A percentile compares a stretch with the other conserved stretches of the same genome.
Evolutionary conservation across 2,113 vertebrate species (phyloP).

Genomic region (Tragelaphus imberbis): DNA sequence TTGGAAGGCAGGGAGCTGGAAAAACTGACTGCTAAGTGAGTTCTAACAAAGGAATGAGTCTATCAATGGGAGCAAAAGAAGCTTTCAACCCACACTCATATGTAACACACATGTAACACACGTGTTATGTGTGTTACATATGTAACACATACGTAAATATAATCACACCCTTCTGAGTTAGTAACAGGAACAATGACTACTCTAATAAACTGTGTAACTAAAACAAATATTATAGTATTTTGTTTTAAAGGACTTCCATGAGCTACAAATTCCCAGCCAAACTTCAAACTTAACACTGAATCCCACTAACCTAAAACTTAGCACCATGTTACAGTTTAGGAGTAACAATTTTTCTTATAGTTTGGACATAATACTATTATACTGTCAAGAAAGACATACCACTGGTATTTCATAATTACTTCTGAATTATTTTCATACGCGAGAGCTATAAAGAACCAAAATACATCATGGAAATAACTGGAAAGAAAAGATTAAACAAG

Average conservation of each 20-base stretch:
- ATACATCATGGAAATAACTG: neutral
- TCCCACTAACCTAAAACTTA: neutral
- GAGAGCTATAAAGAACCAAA: conserved; percentile 22
- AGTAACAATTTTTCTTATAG: neutral
- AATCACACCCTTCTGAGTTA: neutral
- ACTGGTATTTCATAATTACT: neutral
- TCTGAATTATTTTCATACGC: neutral
- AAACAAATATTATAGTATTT: neutral
- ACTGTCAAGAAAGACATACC: conserved; percentile 9
- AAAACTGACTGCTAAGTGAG: too few species aligned
- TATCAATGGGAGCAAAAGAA: neutral
- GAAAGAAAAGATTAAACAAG: neutral
- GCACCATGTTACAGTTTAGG: neutral
- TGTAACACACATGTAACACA: neutral
- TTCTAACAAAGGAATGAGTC: neutral
- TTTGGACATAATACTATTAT: neutral
- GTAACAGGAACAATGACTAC: neutral
- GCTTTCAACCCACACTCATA: accelerated
- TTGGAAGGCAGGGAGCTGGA: neutral
- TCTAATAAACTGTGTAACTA: neutral
- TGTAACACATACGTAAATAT: neutral
- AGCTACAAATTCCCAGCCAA: neutral
- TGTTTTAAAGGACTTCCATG: neutral
- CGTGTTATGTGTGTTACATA: accelerated
- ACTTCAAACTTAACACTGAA: neutral